Percentiles rank a stretch among this genome's conserved stretches.
Evolutionary conservation across 2,888 invertebrate genomes (phyloP).

Genomic region (Thereva nobilitata): DNA sequence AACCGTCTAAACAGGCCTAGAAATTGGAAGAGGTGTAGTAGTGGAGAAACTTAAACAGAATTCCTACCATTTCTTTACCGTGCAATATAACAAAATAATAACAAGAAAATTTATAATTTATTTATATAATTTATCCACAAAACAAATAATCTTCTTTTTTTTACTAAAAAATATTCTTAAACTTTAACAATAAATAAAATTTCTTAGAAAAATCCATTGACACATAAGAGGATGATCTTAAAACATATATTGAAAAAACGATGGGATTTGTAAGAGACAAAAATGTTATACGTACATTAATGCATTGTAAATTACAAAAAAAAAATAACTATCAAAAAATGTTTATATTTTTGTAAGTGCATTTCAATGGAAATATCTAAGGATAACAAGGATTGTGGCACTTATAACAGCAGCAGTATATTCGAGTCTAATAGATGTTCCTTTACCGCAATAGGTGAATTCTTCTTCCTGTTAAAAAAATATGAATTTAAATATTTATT

Average conservation of each 20-base stretch:
- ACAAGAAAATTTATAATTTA: no score
- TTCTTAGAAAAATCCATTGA: constrained; percentile 1
- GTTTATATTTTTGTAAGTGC: neutral
- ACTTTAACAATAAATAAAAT: constrained; percentile 8
- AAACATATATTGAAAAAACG: neutral
- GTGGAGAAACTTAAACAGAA: no score
- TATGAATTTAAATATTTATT: neutral
- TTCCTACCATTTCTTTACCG: no score
- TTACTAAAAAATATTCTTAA: neutral
- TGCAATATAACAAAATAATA: no score
- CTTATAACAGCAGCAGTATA: constrained; percentile 1
- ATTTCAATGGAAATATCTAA: neutral
- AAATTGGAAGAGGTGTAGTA: no score
- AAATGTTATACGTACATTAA: neutral
- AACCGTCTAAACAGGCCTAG: no score
- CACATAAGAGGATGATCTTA: neutral
- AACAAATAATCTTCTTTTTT: constrained; percentile 7
- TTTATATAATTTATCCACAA: neutral
- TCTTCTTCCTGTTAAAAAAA: constrained; percentile 49
- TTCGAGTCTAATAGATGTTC: constrained; percentile 44
- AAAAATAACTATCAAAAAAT: neutral
- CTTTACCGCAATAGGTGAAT: constrained; percentile 56
- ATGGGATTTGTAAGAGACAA: neutral
- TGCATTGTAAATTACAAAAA: neutral
- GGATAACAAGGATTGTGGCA: constrained; percentile 1